A percentile compares a stretch with the other conserved stretches of the same genome.
phyloP scores from a whole-genome alignment of 2,113 vertebrate genomes.

The Odobenus rosmarus region DNA sequence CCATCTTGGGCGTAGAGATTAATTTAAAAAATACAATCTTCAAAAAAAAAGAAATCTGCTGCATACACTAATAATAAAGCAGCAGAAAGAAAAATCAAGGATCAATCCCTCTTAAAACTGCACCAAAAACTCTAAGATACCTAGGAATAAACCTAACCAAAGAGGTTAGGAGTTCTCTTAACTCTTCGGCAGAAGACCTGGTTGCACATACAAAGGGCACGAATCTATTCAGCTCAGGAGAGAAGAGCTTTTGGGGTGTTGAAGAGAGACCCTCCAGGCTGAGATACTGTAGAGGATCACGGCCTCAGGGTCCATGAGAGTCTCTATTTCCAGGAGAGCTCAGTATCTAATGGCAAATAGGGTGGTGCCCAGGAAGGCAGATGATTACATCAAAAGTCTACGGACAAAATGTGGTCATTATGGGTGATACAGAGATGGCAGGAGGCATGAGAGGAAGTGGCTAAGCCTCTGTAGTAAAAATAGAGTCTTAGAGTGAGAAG shows the following conservation, averaged over 20 bases:
- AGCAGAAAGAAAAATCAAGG: background rate
- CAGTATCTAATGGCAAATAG: background rate
- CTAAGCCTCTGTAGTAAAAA: background rate
- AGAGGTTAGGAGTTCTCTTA: background rate
- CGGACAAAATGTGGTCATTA: background rate
- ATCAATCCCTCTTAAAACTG: background rate
- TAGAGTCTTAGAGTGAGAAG: background rate
- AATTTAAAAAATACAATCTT: no score
- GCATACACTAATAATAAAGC: background rate
- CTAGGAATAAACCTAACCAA: background rate
- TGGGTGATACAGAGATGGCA: background rate
- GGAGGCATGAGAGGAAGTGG: background rate
- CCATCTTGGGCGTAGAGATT: no score
- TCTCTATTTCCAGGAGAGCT: background rate
- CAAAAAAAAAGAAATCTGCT: no score
- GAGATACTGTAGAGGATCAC: background rate
- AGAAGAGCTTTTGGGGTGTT: background rate
- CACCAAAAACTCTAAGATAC: background rate
- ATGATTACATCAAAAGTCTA: background rate
- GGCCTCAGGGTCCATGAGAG: background rate
- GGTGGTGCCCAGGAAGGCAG: background rate
- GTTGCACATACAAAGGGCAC: background rate
- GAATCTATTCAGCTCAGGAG: background rate
- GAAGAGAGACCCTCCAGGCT: background rate
- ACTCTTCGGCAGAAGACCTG: background rate